A percentile compares a stretch with the other conserved stretches of the same genome.
These are phyloP conservation scores for Hydractinia echinata DNA, from an alignment of 30 jellyfish, hydroid and myxozoan genomes.

Conservation along the genomic window DNA sequence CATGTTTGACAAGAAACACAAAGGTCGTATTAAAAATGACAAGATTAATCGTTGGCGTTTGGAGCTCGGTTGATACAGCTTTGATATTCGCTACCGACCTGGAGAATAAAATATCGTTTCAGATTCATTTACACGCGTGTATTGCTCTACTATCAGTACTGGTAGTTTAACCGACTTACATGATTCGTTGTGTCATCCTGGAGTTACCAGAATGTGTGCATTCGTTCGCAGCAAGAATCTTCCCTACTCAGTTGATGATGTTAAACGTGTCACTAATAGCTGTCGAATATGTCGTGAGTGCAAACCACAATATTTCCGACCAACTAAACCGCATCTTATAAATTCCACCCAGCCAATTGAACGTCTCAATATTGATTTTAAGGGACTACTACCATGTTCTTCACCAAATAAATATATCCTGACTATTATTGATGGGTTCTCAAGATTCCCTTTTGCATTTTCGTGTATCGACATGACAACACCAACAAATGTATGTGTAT, in stretches of 20 bases:
- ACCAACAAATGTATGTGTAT: constrained; percentile 16
- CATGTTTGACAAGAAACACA: constrained; percentile 44
- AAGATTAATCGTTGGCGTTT: constrained; percentile 70
- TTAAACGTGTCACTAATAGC: too few species aligned
- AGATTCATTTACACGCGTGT: constrained; percentile 52
- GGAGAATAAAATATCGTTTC: constrained; percentile 63
- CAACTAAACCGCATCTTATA: too few species aligned
- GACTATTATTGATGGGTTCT: too few species aligned
- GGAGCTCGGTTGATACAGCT: constrained; percentile 53
- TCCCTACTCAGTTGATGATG: too few species aligned
- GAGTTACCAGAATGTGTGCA: background rate
- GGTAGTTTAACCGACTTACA: constrained; percentile 8
- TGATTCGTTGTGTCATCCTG: constrained; percentile 1
- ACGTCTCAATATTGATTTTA: too few species aligned
- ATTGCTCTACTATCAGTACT: constrained; percentile 31
- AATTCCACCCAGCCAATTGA: too few species aligned
- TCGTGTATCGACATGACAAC: too few species aligned
- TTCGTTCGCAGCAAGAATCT: background rate
- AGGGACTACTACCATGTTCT: too few species aligned
- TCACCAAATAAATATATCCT: too few species aligned
- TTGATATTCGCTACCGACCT: constrained; percentile 72
- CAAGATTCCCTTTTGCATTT: too few species aligned
- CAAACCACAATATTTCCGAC: too few species aligned
- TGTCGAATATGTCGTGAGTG: too few species aligned
- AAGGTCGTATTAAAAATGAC: constrained; percentile 64